Evolutionary conservation across 1,140 invertebrate species (phyloP).

Genomic region (Hyles vespertilio): DNA sequence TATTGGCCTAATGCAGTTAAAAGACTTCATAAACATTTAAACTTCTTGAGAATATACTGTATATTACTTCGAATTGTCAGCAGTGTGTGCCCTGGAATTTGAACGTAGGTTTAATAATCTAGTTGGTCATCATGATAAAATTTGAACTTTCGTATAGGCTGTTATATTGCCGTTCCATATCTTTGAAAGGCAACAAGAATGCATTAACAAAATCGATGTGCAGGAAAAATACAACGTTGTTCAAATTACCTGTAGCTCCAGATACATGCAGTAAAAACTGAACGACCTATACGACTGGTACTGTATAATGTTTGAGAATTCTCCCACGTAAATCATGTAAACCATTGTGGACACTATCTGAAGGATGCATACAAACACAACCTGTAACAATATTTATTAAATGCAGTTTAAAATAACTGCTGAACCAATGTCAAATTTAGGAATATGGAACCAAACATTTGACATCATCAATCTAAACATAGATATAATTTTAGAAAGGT

Average conservation of each 20-base stretch:
- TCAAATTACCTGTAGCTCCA: constrained; percentile 45
- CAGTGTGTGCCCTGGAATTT: no score
- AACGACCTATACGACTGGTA: constrained; percentile 49
- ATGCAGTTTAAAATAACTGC: neutral
- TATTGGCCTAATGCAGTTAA: neutral
- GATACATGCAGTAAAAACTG: constrained; percentile 45
- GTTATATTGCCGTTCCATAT: no score
- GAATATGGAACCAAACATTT: no score
- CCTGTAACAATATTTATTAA: constrained; percentile 25
- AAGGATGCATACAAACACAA: constrained; percentile 49
- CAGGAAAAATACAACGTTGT: no score
- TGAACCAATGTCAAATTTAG: no score
- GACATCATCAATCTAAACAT: no score
- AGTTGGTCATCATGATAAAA: no score
- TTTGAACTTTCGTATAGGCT: no score
- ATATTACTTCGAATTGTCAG: neutral
- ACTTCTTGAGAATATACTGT: neutral
- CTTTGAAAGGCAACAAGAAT: no score
- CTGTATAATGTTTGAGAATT: constrained; percentile 60
- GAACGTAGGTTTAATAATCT: no score
- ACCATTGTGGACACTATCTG: constrained; percentile 48
- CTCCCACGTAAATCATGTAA: constrained; percentile 57
- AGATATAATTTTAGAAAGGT: no score
- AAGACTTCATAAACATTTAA: neutral
- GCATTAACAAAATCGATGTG: no score